These are phyloP conservation scores for Diarsia rubi DNA, from an alignment of 2,888 invertebrate species.

Conservation along the genomic window DNA sequence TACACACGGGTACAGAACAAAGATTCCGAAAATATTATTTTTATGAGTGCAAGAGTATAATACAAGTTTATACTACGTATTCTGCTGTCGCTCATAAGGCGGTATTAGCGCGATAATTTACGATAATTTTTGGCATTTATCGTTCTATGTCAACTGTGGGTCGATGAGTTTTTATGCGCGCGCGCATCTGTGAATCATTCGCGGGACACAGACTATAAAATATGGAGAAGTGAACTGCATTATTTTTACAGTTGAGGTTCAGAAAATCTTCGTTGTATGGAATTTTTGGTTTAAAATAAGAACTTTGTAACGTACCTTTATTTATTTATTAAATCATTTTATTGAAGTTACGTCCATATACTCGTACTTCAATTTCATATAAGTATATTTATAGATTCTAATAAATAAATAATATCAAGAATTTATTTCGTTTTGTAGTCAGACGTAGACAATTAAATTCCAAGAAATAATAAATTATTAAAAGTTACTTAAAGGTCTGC, in stretches of 20 bases:
- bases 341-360: too few species aligned
- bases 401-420: background rate
- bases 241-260: background rate
- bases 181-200: slow-evolving; percentile 77
- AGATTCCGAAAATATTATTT: slow-evolving; percentile 82
- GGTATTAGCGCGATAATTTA: slow-evolving; percentile 83
- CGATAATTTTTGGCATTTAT: slow-evolving; percentile 84
- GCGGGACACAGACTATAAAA: slow-evolving; percentile 67
- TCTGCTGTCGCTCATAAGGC: slow-evolving; percentile 80
- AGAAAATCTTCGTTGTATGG: background rate
- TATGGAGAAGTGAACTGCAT: slow-evolving; percentile 50
- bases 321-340: too few species aligned
- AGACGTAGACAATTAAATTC: background rate
- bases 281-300: background rate
- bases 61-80: slow-evolving; percentile 83
- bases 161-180: slow-evolving; percentile 81
- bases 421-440: background rate
- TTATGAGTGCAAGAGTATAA: slow-evolving; percentile 77
- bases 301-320: background rate
- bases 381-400: background rate
- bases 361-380: too few species aligned
- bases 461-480: background rate
- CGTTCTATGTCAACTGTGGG: slow-evolving; percentile 83
- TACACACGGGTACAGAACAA: slow-evolving; percentile 69
- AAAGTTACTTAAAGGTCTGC: background rate